Conservation (phyloP, 2,797 vertebrate species). For the Epinephelus awoara region DNA sequence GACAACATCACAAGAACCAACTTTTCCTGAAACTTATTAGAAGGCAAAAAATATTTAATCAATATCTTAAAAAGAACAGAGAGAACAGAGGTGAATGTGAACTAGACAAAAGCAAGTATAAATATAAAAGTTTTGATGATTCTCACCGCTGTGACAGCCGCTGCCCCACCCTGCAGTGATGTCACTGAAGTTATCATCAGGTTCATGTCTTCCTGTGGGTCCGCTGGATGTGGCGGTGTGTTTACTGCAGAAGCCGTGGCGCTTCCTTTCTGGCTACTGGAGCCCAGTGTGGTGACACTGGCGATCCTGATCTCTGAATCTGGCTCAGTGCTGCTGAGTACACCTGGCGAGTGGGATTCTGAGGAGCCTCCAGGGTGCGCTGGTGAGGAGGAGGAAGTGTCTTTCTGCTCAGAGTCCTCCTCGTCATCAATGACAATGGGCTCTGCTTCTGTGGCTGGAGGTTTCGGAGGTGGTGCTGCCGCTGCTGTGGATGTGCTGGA, state of each 20-base stretch:
- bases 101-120: not conserved
- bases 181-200: constrained; percentile 98
- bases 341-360: constrained; percentile 51
- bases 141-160: constrained; percentile 72
- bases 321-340: constrained; percentile 94
- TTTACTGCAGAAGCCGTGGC: constrained; percentile 54
- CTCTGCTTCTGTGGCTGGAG: constrained; percentile 88
- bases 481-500: constrained; percentile 65
- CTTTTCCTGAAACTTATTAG: not conserved
- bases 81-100: not conserved
- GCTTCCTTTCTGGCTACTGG: constrained; percentile 64
- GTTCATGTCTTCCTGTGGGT: constrained; percentile 88
- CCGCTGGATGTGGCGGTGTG: constrained; percentile 43
- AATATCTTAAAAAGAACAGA: not conserved
- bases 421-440: constrained; percentile 99
- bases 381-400: constrained; percentile 60
- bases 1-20: not conserved
- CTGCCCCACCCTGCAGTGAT: constrained; percentile 90
- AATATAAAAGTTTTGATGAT: not conserved
- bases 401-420: constrained; percentile 92
- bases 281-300: constrained; percentile 97
- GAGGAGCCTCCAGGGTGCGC: constrained; percentile 55
- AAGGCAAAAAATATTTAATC: too few relatives aligned
- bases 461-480: constrained; percentile 76
- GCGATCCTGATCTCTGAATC: constrained; percentile 97